These are phyloP conservation scores for Perdita meconis DNA, from an alignment of 2,888 invertebrate genomes.

Conservation along the genomic window DNA sequence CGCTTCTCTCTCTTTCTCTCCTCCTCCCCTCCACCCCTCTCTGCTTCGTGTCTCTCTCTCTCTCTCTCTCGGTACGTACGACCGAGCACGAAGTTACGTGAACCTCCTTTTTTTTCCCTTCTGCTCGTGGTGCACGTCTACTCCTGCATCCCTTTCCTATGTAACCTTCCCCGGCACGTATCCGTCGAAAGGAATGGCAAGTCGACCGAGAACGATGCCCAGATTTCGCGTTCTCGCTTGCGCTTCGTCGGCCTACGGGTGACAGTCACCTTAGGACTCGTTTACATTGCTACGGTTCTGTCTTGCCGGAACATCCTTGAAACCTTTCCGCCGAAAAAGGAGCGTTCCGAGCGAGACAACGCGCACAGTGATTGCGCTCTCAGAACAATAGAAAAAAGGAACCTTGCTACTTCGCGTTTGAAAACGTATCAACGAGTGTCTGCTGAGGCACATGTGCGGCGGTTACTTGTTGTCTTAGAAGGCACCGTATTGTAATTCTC, in stretches of 20 bases:
- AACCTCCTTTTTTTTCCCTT: constrained; percentile 15
- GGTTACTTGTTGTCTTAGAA: no score
- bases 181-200: constrained; percentile 70
- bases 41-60: constrained; percentile 9
- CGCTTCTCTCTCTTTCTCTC: constrained; percentile 8
- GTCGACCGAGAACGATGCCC: constrained; percentile 71
- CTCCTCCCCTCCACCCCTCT: constrained; percentile 1
- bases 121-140: constrained; percentile 8
- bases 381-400: not conserved
- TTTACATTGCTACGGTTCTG: constrained; percentile 20
- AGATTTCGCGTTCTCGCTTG: constrained; percentile 58
- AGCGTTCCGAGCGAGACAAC: not conserved
- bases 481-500: no score
- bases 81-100: constrained; percentile 21
- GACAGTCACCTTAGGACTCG: constrained; percentile 33
- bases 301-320: not conserved
- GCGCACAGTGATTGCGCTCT: not conserved
- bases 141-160: constrained; percentile 38
- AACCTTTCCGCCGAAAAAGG: not conserved
- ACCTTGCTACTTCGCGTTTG: not conserved
- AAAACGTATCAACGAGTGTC: no score
- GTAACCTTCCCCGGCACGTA: constrained; percentile 27
- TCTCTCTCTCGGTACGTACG: constrained; percentile 10
- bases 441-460: no score
- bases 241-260: no score